Conservation (phyloP, 2,888 invertebrate genomes). For the Morpho helenor region DNA sequence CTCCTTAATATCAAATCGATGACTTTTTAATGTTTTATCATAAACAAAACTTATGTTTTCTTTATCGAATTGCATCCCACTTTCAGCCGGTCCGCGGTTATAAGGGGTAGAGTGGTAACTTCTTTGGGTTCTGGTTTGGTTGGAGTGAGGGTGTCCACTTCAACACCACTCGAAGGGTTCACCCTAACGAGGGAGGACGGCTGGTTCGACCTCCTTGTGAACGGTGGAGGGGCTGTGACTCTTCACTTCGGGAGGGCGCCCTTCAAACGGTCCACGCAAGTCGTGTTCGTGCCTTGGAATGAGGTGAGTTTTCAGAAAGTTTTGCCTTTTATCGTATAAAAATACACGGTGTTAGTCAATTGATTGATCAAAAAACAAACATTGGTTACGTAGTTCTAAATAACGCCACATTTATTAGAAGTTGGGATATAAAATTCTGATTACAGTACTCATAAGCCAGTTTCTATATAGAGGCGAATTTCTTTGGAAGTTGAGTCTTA, state of each 20-base stretch:
- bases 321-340: too few relatives aligned
- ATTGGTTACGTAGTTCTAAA: too few relatives aligned
- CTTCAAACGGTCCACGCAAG: constrained; percentile 91
- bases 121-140: constrained; percentile 95
- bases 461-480: too few relatives aligned
- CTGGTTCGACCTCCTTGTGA: constrained; percentile 98
- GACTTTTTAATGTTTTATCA: not conserved
- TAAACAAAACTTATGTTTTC: not conserved
- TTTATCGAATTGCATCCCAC: not conserved
- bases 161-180: constrained; percentile 96
- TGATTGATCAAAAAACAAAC: too few relatives aligned
- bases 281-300: constrained; percentile 97
- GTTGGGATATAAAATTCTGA: too few relatives aligned
- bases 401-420: too few relatives aligned
- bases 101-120: constrained; percentile 96
- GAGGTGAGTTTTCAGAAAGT: constrained; percentile 77
- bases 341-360: too few relatives aligned
- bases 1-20: too few relatives aligned
- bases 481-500: too few relatives aligned
- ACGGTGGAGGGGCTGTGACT: constrained; percentile 98
- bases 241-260: constrained; percentile 96
- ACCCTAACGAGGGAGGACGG: constrained; percentile 95
- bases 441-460: too few relatives aligned
- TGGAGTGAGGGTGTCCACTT: constrained; percentile 96
- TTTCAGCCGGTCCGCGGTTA: constrained; percentile 96